A percentile compares a stretch with the other conserved stretches of the same genome.
phyloP scores from a whole-genome alignment of 2,113 vertebrate genomes.

The Misgurnus anguillicaudatus region DNA sequence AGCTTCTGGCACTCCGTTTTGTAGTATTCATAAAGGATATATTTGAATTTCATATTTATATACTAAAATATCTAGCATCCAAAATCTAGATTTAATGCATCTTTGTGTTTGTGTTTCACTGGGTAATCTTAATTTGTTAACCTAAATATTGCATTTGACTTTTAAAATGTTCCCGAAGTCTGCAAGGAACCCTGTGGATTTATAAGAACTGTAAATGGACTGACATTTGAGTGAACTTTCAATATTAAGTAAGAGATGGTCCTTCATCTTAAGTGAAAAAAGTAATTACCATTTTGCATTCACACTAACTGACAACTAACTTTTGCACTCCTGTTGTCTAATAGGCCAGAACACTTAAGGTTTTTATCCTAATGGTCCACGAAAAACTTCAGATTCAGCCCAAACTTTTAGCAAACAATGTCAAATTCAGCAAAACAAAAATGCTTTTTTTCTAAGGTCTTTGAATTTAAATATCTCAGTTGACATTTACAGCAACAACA shows the following conservation, averaged over 20 bases:
- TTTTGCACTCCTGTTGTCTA: background rate
- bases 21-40: background rate
- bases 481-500: constrained; percentile 16
- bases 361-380: background rate
- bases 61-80: background rate
- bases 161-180: background rate
- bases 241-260: background rate
- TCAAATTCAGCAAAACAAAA: constrained; percentile 8
- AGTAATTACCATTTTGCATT: background rate
- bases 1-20: constrained; percentile 1
- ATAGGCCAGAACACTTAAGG: background rate
- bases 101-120: background rate
- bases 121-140: background rate
- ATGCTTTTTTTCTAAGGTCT: background rate
- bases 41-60: background rate
- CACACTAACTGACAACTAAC: constrained; percentile 32
- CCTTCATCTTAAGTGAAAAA: too few relatives aligned
- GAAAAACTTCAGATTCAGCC: background rate
- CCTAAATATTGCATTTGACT: background rate
- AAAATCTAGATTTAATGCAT: background rate
- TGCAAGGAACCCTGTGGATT: background rate
- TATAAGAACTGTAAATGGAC: background rate
- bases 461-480: background rate
- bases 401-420: constrained; percentile 17
- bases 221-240: background rate